Evolutionary conservation across 1,140 invertebrate genomes (phyloP).

Genomic region (Drosophila pectinifera): DNA sequence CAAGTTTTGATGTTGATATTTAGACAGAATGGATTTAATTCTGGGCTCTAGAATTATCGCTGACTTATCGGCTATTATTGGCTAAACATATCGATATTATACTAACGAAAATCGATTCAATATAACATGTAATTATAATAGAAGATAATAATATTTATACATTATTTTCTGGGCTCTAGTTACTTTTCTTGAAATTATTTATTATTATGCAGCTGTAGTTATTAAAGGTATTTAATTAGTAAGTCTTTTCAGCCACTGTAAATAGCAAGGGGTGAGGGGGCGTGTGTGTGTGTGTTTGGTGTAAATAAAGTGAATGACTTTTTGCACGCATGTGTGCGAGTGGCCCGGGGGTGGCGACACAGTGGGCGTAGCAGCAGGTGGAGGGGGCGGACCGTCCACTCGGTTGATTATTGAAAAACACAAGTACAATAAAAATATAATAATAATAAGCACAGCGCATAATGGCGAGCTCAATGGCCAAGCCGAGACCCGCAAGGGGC

Average conservation of each 20-base stretch:
- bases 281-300: slow-evolving; percentile 16
- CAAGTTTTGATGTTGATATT: not conserved
- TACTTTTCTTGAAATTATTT: too few relatives aligned
- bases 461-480: slow-evolving; percentile 55
- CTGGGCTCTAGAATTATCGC: too few relatives aligned
- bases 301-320: slow-evolving; percentile 66
- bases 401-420: slow-evolving; percentile 76
- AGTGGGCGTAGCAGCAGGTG: slow-evolving; percentile 23
- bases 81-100: too few relatives aligned
- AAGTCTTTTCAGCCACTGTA: not conserved
- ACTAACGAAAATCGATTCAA: too few relatives aligned
- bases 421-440: slow-evolving; percentile 76
- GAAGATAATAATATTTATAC: too few relatives aligned
- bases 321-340: slow-evolving; percentile 69
- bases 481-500: slow-evolving; percentile 48
- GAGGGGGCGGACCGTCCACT: slow-evolving; percentile 44
- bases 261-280: not conserved
- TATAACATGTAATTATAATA: too few relatives aligned
- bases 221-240: not conserved
- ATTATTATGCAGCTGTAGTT: too few relatives aligned
- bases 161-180: too few relatives aligned
- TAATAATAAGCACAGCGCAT: slow-evolving; percentile 55
- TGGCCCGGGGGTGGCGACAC: slow-evolving; percentile 1
- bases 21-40: too few relatives aligned
- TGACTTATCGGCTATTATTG: too few relatives aligned